A percentile compares a stretch with the other conserved stretches of the same genome.
These are phyloP conservation scores for Coracopsis vasa DNA, from an alignment of 2,113 vertebrate genomes.

Conservation along the genomic window DNA sequence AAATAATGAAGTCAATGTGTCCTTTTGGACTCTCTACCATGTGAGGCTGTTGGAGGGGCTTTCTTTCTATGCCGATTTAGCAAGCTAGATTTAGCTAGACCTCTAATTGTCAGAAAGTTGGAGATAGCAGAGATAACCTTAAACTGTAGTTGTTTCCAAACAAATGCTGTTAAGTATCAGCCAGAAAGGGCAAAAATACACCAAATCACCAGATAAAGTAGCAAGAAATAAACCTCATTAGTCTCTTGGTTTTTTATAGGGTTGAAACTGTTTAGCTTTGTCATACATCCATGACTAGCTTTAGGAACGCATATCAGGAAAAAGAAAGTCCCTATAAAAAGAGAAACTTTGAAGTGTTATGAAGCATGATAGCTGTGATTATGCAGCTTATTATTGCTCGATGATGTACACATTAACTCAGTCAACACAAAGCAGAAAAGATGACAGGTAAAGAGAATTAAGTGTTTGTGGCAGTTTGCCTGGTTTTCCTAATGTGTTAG, in stretches of 20 bases:
- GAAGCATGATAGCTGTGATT: not conserved
- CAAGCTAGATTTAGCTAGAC: not conserved
- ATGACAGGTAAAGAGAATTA: not conserved
- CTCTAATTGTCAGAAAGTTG: fast-evolving
- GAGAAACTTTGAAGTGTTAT: not conserved
- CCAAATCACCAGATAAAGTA: not conserved
- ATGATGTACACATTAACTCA: not conserved
- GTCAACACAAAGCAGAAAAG: not conserved
- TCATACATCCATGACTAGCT: not conserved
- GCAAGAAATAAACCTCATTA: not conserved
- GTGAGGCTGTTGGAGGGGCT: not conserved
- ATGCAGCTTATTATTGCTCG: not conserved
- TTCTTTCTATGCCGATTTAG: not conserved
- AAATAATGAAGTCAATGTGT: not conserved
- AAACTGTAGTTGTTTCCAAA: not conserved
- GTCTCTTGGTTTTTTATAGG: fast-evolving
- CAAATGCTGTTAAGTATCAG: not conserved
- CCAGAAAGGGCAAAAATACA: not conserved
- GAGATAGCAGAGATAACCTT: not conserved
- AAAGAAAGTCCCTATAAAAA: not conserved
- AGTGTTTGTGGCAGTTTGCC: not conserved
- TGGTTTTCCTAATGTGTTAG: not conserved
- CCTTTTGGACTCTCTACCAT: not conserved
- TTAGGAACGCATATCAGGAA: not conserved
- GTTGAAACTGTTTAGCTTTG: not conserved